Base-by-base conservation (phyloP, 35 echinoderm and acorn worm species). In the Heliocidaris tuberculata region DNA sequence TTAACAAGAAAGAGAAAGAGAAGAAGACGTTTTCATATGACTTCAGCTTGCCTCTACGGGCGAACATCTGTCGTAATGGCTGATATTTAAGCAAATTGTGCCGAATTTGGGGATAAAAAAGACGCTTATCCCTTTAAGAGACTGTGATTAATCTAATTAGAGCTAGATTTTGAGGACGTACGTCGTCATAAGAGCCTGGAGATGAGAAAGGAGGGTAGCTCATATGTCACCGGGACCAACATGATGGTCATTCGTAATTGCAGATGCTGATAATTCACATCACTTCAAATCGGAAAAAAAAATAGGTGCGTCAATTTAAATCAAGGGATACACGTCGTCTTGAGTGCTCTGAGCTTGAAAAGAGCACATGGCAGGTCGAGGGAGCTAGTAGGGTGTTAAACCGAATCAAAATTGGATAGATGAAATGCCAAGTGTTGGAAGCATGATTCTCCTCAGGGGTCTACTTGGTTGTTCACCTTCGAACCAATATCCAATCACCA, bases 221-320 rank as follows among this genome's bases (percentile, higher is more conserved):
- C 91, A 30, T 48, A 30, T 59, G 91, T 93, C 91, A 93, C 5
- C 21, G 48, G 13, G 91, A 17, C 5, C 12, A 93, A 48, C 31
- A 30, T 93, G 91, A 93, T 93, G 91, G 91, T 59, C 91, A 93
- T 21, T 93, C 50, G 91, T 93, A 50, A 93, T 59, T 59, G 87
- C 91, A 93, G 91, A 21, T 93, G 91, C 12, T 42, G 35, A 42
- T 42, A 42, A 42, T 42, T 42, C 35, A 48, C 13, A 17, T 13
- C 50, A 10, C n/a, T 93, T 31, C 91, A 56, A 47, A 48, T 32
- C 2, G 31, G 24, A 89, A 27, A 8, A 89, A 24, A 48, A 89
- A 17, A 31, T 47, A 19, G 31, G 87, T 48, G 91, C 50, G 27
- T 93, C 91, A 93, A 93, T 93, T 93, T 93, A 59, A 93, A 93